These are phyloP conservation scores for Bombus breviceps DNA, from an alignment of 1,140 invertebrate genomes.

Conservation along the genomic window DNA sequence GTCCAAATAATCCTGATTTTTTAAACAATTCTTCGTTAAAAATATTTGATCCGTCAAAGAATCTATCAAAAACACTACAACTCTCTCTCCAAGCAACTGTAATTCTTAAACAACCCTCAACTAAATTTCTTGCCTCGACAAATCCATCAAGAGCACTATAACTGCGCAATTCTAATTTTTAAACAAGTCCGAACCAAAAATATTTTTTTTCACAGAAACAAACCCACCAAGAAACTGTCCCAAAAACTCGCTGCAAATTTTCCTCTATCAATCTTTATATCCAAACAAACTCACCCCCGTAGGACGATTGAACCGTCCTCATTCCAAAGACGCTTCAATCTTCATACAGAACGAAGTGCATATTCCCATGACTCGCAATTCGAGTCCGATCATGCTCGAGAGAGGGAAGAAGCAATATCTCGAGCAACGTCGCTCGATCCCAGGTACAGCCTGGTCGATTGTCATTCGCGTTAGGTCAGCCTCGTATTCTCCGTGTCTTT, in stretches of 20 bases:
- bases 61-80: not conserved
- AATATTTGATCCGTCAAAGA: not conserved
- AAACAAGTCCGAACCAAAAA: not conserved
- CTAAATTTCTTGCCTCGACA: not conserved
- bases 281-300: not conserved
- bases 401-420: constrained; percentile 7
- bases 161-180: not conserved
- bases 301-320: not conserved
- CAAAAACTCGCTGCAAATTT: not conserved
- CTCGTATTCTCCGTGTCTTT: constrained; percentile 31
- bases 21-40: not conserved
- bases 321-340: not conserved
- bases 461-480: constrained; percentile 47
- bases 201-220: not conserved
- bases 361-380: constrained; percentile 14
- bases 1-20: not conserved
- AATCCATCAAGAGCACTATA: not conserved
- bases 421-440: not conserved
- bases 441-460: not conserved
- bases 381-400: constrained; percentile 11
- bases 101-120: not conserved
- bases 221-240: not conserved
- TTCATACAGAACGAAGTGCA: not conserved
- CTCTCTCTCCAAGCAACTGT: not conserved
- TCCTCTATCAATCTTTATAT: not conserved